phyloP scores from a whole-genome alignment of 2,113 vertebrate species.

The Sula dactylatra region DNA sequence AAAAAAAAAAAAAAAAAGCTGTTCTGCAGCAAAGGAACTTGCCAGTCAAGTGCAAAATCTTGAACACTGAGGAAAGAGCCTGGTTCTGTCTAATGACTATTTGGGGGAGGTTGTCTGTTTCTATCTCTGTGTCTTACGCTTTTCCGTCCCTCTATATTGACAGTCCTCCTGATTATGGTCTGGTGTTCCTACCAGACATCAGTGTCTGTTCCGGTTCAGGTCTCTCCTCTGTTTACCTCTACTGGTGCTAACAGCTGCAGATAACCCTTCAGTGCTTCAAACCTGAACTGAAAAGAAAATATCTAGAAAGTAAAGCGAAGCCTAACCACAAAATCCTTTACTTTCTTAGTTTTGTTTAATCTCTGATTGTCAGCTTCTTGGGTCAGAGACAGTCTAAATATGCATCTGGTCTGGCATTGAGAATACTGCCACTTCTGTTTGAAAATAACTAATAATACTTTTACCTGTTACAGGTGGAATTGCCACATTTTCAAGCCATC shows the following conservation, averaged over 20 bases:
- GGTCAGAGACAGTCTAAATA: neutral
- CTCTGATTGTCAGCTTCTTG: neutral
- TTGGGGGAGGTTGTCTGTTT: neutral
- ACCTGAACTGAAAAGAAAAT: neutral
- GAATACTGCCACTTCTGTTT: neutral
- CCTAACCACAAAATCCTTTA: neutral
- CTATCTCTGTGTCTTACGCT: neutral
- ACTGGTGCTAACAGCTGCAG: neutral
- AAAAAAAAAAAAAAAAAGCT: neutral
- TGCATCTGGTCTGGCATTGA: neutral
- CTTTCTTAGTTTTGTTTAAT: neutral
- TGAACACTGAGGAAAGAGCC: neutral
- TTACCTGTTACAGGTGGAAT: neutral
- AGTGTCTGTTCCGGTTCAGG: neutral
- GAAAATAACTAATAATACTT: neutral
- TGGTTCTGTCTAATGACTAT: neutral
- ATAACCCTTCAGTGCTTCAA: neutral
- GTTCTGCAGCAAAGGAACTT: neutral
- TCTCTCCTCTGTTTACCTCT: neutral
- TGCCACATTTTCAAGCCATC: neutral
- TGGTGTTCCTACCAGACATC: neutral
- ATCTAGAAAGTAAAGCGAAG: neutral
- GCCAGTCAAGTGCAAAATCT: neutral
- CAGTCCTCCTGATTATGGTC: no score
- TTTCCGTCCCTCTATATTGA: neutral